Evolutionary conservation across 1,140 invertebrate species (phyloP).

Genomic region (Drosophila willistoni): DNA sequence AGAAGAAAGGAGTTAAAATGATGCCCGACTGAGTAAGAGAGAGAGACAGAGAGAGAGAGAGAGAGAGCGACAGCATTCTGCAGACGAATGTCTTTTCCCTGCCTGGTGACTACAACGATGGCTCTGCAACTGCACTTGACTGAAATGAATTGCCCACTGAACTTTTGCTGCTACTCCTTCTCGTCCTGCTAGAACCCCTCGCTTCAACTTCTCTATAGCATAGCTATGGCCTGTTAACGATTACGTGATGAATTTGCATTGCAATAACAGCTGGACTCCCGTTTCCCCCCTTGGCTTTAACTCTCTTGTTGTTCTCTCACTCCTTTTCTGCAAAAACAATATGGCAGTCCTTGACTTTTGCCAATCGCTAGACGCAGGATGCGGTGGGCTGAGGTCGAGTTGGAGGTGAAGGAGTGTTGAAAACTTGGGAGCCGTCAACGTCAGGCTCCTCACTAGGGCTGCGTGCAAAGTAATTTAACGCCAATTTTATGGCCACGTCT

Average conservation of each 20-base stretch:
- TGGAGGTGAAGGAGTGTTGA: not conserved
- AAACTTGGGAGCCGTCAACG: constrained; percentile 36
- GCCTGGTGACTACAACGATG: constrained; percentile 2
- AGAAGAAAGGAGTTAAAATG: constrained; percentile 30
- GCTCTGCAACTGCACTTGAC: constrained; percentile 53
- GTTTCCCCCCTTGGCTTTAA: too few relatives aligned
- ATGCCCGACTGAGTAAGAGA: constrained; percentile 13
- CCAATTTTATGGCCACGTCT: constrained; percentile 58
- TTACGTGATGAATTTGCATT: constrained; percentile 71
- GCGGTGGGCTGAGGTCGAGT: not conserved
- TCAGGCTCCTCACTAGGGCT: constrained; percentile 36
- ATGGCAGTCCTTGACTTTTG: constrained; percentile 39
- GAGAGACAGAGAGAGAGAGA: not conserved
- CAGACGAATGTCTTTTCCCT: constrained; percentile 44
- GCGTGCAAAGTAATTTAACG: constrained; percentile 66
- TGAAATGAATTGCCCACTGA: constrained; percentile 59
- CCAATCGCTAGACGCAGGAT: constrained; percentile 23
- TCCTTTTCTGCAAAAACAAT: constrained; percentile 40
- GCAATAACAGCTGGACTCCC: constrained; percentile 42
- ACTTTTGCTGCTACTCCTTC: constrained; percentile 7
- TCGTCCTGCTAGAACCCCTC: not conserved
- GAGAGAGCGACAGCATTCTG: not conserved
- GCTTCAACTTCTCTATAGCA: not conserved
- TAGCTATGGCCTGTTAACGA: constrained; percentile 57
- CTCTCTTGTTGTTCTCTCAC: too few relatives aligned